Evolutionary conservation across 1,140 invertebrate genomes (phyloP), one percentile per base, ranked within the genome.

Genomic region (Geopemphigus sp.): DNA sequence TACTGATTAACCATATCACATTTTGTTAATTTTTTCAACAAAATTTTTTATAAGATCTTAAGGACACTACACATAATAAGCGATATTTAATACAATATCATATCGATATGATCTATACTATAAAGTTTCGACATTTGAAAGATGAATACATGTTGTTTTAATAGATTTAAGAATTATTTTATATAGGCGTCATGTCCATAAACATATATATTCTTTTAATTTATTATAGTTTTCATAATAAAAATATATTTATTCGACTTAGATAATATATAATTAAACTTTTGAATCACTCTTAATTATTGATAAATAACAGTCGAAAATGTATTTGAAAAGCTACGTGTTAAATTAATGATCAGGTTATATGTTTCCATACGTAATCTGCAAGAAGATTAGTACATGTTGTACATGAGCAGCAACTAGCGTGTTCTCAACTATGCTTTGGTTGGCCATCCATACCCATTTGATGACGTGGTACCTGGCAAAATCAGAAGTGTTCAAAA

Each of bases 381-480:
- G 74, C 74, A 29, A 78, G 22, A 50, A 63, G 22, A 12, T 17
- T 63, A 78, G 54, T 78, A 47, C 74, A 15, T 24, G 45, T 10
- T 50, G 32, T 47, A 61, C 74, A 26, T 19, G 57, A 76, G 17
- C 56, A 76, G 17, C 56, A 29, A 63, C 26, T 19, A 14, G 5
- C 39, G 17, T 61, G 22, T 29, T 78, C 74, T 78, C 74, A 78
- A 78, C 74, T 78, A 63, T 78, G 57, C 15, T 78, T 78, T 63
- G 74, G 74, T 26, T 61, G 74, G 17, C 73, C 56, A 61, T 76
- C 73, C 54, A 76, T 57, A 11, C 45, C 73, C 54, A 61, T 57
- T 6, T 76, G 73, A 74, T 74, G 72, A 63, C 45, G 74, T 19
- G 74, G 57, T 8, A 78, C 12, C 74, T 78, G 26, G n/a, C 1